Base-by-base conservation (phyloP, 2,888 invertebrate genomes). In the Tenthredo mesomela region DNA sequence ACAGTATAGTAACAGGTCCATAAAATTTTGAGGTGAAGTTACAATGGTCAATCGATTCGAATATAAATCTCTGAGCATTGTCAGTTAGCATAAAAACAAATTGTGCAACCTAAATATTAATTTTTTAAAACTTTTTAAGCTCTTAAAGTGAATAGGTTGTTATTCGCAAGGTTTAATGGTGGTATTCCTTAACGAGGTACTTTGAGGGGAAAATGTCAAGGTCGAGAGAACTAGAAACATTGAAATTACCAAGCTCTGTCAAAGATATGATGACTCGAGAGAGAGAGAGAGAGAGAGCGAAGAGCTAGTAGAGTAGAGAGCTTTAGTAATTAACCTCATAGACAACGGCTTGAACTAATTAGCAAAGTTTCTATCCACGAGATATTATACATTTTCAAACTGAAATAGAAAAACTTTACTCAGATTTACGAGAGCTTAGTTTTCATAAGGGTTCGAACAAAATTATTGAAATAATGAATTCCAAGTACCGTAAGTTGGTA, bases 141-240 rank as follows among this genome's bases (percentile, higher is more conserved):
- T 50, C 15, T 21, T n/a, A n/a, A 54, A 54, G 18, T 61, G 61
- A 40, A 77, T 29, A 33, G 33, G 7, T 50, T 77, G 50, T 54
- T 80, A 37, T 40, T 61, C 40, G 40, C 58, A 40, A 80, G n/a
- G 50, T 61, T 25, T 61, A 40, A 61, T 58, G n/a, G 80, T 61
- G 61, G 61, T 58, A 15, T 21, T 61, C 21, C 37, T 40, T 61
- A 80, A 80, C 80, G 80, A 61, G 61, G 61, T 80, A 80, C 77
- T 77, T 54, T 21, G 7, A 7, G 12, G 21, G 40, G 2, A 5
- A 80, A 40, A 80, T 80, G 80, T 80, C 80, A 80, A 61, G 80
- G 80, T 40, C 61, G 80, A 37, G 80, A 21, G 40, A 43, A 67
- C 67, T 77, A 54, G 43, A 50, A 33, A 77, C 37, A 80, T 61